phyloP scores from a whole-genome alignment of 2,797 vertebrate genomes.

The Chiloscyllium punctatum region DNA sequence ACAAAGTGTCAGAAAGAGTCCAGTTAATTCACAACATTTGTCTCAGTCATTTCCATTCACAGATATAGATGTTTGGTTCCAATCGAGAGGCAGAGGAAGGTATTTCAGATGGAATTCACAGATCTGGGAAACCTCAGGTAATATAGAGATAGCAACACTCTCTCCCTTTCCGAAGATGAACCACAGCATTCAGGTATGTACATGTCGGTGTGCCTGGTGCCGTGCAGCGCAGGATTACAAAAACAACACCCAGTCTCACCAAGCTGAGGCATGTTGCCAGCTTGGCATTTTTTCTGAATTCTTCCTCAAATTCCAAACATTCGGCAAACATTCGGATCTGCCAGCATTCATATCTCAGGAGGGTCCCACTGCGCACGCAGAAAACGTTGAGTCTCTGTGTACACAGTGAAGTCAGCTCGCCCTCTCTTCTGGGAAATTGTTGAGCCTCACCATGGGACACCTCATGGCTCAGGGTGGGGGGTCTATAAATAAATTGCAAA shows the following conservation, averaged over 20 bases:
- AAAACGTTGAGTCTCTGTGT: background rate
- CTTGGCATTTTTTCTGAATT: background rate
- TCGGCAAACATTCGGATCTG: background rate
- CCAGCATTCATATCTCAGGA: background rate
- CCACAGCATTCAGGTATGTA: background rate
- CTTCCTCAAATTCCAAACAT: background rate
- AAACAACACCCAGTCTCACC: background rate
- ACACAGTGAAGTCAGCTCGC: background rate
- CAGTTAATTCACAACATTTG: background rate
- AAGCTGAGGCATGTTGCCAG: background rate
- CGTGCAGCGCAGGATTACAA: background rate
- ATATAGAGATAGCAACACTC: background rate
- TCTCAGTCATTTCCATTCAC: background rate
- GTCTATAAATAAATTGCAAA: background rate
- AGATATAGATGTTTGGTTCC: background rate
- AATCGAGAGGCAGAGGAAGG: background rate
- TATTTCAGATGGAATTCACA: background rate
- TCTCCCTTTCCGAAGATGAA: background rate
- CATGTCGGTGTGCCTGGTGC: background rate
- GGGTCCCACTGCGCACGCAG: background rate
- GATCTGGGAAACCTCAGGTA: too few species aligned
- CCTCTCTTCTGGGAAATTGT: background rate
- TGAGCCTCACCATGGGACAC: background rate
- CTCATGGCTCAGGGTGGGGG: too few species aligned
- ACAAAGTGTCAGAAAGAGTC: background rate